Conservation (phyloP, 2,888 invertebrate genomes). For the Steinernema carpocapsae region DNA sequence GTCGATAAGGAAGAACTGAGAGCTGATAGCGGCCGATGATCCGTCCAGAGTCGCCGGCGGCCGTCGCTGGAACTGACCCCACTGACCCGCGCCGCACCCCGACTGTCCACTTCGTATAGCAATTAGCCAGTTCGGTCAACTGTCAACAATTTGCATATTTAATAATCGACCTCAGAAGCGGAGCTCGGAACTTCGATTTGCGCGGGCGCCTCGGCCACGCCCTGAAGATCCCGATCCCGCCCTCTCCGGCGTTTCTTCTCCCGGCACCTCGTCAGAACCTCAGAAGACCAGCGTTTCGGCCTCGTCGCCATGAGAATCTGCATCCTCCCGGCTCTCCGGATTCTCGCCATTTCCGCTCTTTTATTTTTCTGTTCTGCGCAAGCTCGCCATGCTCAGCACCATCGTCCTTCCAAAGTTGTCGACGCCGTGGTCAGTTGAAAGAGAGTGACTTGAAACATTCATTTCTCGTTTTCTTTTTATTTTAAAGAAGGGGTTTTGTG, state of each 20-base stretch:
- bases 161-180: neutral
- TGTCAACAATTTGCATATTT: slow-evolving; percentile 29
- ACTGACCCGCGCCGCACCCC: neutral
- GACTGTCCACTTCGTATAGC: slow-evolving; percentile 15
- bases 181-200: neutral
- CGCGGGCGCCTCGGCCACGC: slow-evolving; percentile 2
- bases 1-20: neutral
- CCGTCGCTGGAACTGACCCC: slow-evolving; percentile 5
- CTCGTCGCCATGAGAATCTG: neutral
- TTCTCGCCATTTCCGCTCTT: neutral
- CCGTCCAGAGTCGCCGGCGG: neutral
- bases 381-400: neutral
- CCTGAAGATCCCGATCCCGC: slow-evolving; percentile 8
- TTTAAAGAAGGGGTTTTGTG: too few species aligned
- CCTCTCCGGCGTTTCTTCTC: neutral
- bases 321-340: neutral
- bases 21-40: slow-evolving; percentile 21
- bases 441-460: neutral
- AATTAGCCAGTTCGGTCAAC: slow-evolving; percentile 3
- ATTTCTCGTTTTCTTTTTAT: neutral
- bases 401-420: neutral
- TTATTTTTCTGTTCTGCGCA: neutral
- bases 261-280: neutral
- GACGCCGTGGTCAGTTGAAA: neutral
- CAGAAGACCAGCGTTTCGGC: neutral